Conservation (phyloP, 2,888 invertebrate species). For the Cosmia trapezina region DNA sequence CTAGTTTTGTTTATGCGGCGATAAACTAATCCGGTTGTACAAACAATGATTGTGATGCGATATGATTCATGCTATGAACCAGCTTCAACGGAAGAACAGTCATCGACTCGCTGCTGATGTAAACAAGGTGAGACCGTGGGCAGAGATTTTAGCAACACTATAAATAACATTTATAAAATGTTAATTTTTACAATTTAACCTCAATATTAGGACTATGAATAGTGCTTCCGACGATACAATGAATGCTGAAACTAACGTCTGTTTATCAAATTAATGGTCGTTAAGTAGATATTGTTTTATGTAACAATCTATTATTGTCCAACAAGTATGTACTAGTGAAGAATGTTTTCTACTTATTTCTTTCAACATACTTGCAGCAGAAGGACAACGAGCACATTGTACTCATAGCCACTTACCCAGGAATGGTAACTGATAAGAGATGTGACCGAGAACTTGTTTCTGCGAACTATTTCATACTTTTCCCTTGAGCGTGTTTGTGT, state of each 20-base stretch:
- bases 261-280: constrained; percentile 1
- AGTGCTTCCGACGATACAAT: constrained; percentile 1
- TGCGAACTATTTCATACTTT: constrained; percentile 55
- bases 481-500: constrained; percentile 50
- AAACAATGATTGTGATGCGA: constrained; percentile 65
- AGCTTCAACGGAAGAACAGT: constrained; percentile 71
- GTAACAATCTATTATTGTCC: constrained; percentile 13
- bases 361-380: constrained; percentile 13
- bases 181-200: constrained; percentile 32
- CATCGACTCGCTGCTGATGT: constrained; percentile 64
- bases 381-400: constrained; percentile 32
- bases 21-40: constrained; percentile 61
- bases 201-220: constrained; percentile 29
- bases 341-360: constrained; percentile 19
- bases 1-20: constrained; percentile 52
- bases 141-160: constrained; percentile 53
- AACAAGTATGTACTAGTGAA: not conserved
- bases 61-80: constrained; percentile 70
- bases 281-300: not conserved
- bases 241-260: not conserved
- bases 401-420: constrained; percentile 38
- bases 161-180: constrained; percentile 38
- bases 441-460: constrained; percentile 61
- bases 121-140: constrained; percentile 66
- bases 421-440: constrained; percentile 60